Base-by-base conservation (phyloP, 1,140 invertebrate genomes). In the Microvelia longipes region DNA sequence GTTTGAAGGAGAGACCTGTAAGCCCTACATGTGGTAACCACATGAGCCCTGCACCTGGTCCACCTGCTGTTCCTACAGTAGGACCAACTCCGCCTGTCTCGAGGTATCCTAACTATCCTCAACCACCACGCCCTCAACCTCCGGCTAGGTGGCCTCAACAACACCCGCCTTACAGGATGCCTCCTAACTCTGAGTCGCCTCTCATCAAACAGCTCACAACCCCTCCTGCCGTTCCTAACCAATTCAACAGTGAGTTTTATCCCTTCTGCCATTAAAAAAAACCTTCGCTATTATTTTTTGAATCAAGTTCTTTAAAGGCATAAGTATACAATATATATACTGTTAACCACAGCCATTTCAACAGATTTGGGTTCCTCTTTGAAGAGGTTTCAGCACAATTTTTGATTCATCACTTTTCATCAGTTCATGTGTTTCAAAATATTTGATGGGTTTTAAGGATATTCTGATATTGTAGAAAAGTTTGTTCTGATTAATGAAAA, bases 1-100 rank as follows among this genome's bases (percentile, higher is more conserved):
- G 88, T 75, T 79, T 92, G n/a, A 91, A 92, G 76, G 91, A 93
- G 77, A 81, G 90, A 50, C 88, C 90, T 0, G 83, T 90, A 0
- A 92, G 89, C 78, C 90, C 90, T 1, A 84, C 82, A 19, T 73
- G 76, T 1, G 75, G 77, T 14, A 77, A 66, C 15, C 71, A 75
- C 0, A 75, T 77, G 69, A 86, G 85, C 62, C 74, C 74, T 26
- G 67, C 71, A 5, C 67, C 28, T 61, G 63, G 30, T 29, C 14
- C 28, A 14, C 68, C 68, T 65, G 63, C 26, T 11, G 29, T 29
- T 29, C 2, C 26, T 29, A 26, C n/a, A 64, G 68, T 69, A 1
- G 65, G 24, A 25, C 65, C 65, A 11, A n/a, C n/a, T n/a, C 35
- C 35, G 11, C 15, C 62, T 24, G 62, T 15, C 2, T 24, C 62